Percentiles rank a stretch among this genome's conserved stretches.
Conservation (phyloP, 1,140 invertebrate species). For the Eupristina koningsbergeri region DNA sequence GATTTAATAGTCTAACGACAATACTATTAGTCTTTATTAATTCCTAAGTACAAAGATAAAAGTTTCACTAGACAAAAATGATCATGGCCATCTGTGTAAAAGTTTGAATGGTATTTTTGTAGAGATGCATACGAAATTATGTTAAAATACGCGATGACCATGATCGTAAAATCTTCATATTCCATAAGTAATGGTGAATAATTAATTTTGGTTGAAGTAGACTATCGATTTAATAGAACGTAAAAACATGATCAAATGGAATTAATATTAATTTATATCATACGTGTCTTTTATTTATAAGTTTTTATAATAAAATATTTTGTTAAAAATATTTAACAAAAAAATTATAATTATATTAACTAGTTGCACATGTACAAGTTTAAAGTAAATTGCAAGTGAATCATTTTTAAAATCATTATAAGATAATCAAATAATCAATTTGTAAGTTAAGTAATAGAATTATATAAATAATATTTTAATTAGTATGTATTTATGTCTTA, state of each 20-base stretch:
- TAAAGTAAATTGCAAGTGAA: too few relatives aligned
- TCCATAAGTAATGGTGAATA: neutral
- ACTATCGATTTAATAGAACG: neutral
- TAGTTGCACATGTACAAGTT: too few relatives aligned
- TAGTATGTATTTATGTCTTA: too few relatives aligned
- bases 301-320: too few relatives aligned
- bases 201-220: neutral
- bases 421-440: too few relatives aligned
- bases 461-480: too few relatives aligned
- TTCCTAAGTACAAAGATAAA: constrained; percentile 63
- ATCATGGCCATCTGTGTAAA: neutral
- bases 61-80: constrained; percentile 52
- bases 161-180: neutral
- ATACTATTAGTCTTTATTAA: constrained; percentile 68
- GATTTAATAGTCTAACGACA: constrained; percentile 63
- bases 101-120: neutral
- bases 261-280: neutral
- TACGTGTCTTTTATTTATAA: neutral
- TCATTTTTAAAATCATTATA: too few relatives aligned
- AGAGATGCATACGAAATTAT: neutral
- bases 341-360: too few relatives aligned
- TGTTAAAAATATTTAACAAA: too few relatives aligned
- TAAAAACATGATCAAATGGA: neutral
- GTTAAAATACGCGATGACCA: neutral
- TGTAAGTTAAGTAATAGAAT: too few relatives aligned